These are phyloP conservation scores for Steinernema scapterisci DNA, from an alignment of 2,888 invertebrate species.

Conservation along the genomic window DNA sequence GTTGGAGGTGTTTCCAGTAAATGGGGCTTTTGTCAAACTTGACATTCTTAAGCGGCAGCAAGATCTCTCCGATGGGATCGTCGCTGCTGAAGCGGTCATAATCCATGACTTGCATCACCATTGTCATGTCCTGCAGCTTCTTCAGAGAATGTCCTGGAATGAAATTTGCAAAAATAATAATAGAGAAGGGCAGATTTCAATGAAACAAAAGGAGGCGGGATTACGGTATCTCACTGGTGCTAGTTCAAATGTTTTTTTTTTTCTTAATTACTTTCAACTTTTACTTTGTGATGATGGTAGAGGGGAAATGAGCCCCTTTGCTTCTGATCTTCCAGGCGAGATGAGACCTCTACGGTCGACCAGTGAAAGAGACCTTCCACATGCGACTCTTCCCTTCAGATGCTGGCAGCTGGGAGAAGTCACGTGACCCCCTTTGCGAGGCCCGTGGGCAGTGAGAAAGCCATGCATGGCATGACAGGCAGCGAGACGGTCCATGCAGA, in stretches of 20 bases:
- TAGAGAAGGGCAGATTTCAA: no score
- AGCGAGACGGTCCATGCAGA: slow-evolving; percentile 51
- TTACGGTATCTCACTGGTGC: no score
- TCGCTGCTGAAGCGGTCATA: slow-evolving; percentile 66
- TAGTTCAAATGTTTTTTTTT: no score
- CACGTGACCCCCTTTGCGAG: slow-evolving; percentile 40
- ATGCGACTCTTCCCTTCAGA: slow-evolving; percentile 35
- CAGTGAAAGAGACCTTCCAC: slow-evolving; percentile 46
- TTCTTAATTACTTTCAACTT: no score
- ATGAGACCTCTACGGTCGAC: slow-evolving; percentile 53
- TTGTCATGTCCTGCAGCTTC: slow-evolving; percentile 65
- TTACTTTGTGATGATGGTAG: slow-evolving; percentile 43
- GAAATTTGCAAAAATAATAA: not conserved
- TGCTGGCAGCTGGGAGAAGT: slow-evolving; percentile 47
- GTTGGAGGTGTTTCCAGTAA: slow-evolving; percentile 66
- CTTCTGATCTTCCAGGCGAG: slow-evolving; percentile 40
- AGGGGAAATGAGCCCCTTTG: slow-evolving; percentile 44
- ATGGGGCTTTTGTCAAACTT: slow-evolving; percentile 65
- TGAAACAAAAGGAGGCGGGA: no score
- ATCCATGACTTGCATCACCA: slow-evolving; percentile 65
- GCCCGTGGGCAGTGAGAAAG: slow-evolving; percentile 46
- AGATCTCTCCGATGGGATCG: slow-evolving; percentile 66
- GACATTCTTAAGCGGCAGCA: slow-evolving; percentile 64
- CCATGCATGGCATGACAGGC: slow-evolving; percentile 54
- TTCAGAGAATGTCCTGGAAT: slow-evolving; percentile 64